Base-by-base conservation (phyloP, 2,797 vertebrate species). In the Muscicapa comitata region DNA sequence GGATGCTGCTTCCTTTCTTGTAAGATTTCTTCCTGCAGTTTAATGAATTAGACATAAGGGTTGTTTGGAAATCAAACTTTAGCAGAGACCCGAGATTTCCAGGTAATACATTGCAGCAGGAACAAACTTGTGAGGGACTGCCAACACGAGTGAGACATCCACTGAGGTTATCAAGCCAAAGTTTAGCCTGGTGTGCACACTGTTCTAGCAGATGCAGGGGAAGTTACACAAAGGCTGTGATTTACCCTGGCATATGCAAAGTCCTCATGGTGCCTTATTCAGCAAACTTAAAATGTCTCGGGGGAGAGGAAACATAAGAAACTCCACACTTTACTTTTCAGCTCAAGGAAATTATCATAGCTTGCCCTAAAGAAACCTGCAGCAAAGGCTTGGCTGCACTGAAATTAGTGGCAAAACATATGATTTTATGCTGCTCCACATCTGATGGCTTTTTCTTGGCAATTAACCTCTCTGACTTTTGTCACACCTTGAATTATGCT, bases 241-340 rank as follows among this genome's bases (percentile, higher is more conserved):
- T 90, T 90, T 73, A 83, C 40, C 37, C 13, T 83, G 75, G 43
- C 14, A 8, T 40, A 29, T 35, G 54, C 38, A 71, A 76, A 87
- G 53, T 77, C 50, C 15, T 86, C 38, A 40, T 12, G 83, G 61
- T 89, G 31, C 63, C 24, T 73, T 79, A 45, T 73, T 89, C 26
- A 55, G 71, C 76, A 87, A 87, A 76, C 28, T n/a, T 82, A 45
- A 87, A 93, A 79, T 70, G 24, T 90, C 62, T 92, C 74, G 78
- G 33, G 37, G 80, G 55, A 92, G 31, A 51, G 45, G 72, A 88
- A 70, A 77, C 53, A 57, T 63, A 83, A 61, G 93, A 86, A 95
- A 86, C 90, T 88, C 72, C 65, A 59, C 0, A 0, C 31, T 92
- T 93, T 82, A 73, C 75, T 80, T 77, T 50, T 37, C 79, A 86